Evolutionary conservation across 1,140 invertebrate species (phyloP).

Genomic region (Hylaeus volcanicus): DNA sequence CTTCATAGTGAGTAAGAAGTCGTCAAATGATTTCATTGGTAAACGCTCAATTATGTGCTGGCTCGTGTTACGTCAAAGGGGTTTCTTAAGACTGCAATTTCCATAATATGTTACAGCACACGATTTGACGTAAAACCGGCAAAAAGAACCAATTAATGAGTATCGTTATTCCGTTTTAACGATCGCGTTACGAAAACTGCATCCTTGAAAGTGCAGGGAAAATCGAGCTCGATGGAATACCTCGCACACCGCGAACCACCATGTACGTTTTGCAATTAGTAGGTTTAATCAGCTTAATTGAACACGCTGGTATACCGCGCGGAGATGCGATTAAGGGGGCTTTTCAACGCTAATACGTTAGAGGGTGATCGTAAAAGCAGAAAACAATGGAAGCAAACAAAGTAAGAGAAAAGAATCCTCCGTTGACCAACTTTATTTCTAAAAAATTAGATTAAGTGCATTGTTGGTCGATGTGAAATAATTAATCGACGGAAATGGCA

Average conservation of each 20-base stretch:
- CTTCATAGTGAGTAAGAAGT: no score
- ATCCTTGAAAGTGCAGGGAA: conserved; percentile 52
- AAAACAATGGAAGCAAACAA: background rate
- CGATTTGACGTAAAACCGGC: background rate
- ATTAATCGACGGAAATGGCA: no score
- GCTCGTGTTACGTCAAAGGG: conserved; percentile 15
- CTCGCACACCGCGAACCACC: background rate
- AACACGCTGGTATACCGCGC: background rate
- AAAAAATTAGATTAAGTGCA: no score
- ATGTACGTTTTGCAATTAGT: conserved; percentile 27
- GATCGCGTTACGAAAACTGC: conserved; percentile 35
- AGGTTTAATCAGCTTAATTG: conserved; percentile 18
- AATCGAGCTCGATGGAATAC: conserved; percentile 1
- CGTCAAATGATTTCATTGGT: conserved; percentile 3
- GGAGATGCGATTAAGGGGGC: background rate
- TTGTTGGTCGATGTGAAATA: no score
- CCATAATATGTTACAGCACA: background rate
- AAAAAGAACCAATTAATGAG: conserved; percentile 42
- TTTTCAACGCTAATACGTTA: background rate
- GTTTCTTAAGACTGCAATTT: conserved; percentile 4
- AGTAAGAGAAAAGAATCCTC: no score
- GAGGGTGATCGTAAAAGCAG: background rate
- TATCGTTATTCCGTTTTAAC: conserved; percentile 32
- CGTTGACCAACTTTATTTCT: no score
- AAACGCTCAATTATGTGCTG: conserved; percentile 1